These are phyloP conservation scores for Chaetodon trifasciatus DNA, from an alignment of 2,797 vertebrate species.

Conservation along the genomic window DNA sequence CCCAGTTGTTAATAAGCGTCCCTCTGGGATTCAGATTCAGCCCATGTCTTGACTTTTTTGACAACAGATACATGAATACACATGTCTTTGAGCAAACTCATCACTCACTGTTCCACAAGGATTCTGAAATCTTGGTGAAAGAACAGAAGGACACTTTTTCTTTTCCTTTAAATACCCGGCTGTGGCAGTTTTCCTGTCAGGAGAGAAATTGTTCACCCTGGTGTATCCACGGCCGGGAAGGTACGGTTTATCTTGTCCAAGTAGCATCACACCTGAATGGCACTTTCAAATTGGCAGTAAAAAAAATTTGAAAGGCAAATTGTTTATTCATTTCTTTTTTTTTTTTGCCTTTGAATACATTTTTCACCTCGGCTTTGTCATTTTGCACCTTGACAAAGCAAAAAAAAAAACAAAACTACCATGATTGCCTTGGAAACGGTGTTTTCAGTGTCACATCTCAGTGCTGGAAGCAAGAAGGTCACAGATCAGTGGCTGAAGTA, in stretches of 20 bases:
- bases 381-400: conserved; percentile 37
- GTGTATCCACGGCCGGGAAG: conserved; percentile 30
- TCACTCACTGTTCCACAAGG: conserved; percentile 51
- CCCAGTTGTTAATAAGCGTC: conserved; percentile 26
- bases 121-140: conserved; percentile 45
- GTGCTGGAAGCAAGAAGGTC: conserved; percentile 41
- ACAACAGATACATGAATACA: conserved; percentile 45
- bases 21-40: conserved; percentile 24
- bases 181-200: conserved; percentile 21
- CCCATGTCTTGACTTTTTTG: conserved; percentile 29
- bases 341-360: conserved; percentile 44
- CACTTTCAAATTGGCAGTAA: conserved; percentile 75
- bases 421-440: conserved; percentile 54
- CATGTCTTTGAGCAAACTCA: conserved; percentile 57
- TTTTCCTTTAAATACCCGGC: conserved; percentile 46
- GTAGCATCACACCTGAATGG: conserved; percentile 67
- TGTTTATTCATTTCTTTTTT: background rate
- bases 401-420: conserved; percentile 20
- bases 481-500: conserved; percentile 48
- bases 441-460: conserved; percentile 42
- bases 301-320: conserved; percentile 50
- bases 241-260: conserved; percentile 50
- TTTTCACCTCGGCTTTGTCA: conserved; percentile 27
- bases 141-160: conserved; percentile 73
- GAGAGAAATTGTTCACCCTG: conserved; percentile 37